A percentile compares a stretch with the other conserved stretches of the same genome.
Evolutionary conservation across 2,113 vertebrate species (phyloP).

Genomic region (Ochotona curzoniae): DNA sequence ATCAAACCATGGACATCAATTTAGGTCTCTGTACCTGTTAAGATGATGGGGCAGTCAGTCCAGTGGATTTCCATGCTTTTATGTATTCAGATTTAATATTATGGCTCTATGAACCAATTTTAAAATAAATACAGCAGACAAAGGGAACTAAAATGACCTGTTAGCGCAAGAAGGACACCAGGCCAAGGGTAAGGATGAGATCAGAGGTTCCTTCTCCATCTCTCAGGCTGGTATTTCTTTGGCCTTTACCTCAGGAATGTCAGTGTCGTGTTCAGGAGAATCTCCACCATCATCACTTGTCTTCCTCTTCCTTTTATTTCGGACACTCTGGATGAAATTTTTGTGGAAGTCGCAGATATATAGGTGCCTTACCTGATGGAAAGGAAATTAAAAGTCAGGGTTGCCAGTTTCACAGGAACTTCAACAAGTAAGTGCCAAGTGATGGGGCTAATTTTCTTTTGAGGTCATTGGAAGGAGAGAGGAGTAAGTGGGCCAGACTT

Average conservation of each 20-base stretch:
- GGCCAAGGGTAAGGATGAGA: background rate
- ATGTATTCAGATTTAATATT: background rate
- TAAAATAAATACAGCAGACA: conserved; percentile 40
- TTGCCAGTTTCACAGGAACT: background rate
- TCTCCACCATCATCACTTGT: conserved; percentile 98
- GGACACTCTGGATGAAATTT: conserved; percentile 99
- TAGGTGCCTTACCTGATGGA: conserved; percentile 93
- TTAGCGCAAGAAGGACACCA: background rate
- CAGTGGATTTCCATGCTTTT: background rate
- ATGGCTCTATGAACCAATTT: background rate
- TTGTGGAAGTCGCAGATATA: conserved; percentile 99
- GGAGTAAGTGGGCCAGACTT: background rate
- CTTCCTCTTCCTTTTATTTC: conserved; percentile 99
- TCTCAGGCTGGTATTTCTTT: background rate
- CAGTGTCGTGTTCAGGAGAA: conserved; percentile 96
- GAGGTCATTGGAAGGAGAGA: background rate
- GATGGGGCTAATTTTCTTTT: background rate
- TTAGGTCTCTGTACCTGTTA: background rate
- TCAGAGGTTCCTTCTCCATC: background rate
- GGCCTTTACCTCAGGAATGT: conserved; percentile 94
- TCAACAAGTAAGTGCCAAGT: background rate
- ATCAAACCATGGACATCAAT: background rate
- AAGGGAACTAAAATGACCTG: background rate
- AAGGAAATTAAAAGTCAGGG: conserved; percentile 72
- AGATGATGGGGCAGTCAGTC: background rate